Conservation (phyloP, 2,888 invertebrate genomes). For the Drosophila neutralis region DNA sequence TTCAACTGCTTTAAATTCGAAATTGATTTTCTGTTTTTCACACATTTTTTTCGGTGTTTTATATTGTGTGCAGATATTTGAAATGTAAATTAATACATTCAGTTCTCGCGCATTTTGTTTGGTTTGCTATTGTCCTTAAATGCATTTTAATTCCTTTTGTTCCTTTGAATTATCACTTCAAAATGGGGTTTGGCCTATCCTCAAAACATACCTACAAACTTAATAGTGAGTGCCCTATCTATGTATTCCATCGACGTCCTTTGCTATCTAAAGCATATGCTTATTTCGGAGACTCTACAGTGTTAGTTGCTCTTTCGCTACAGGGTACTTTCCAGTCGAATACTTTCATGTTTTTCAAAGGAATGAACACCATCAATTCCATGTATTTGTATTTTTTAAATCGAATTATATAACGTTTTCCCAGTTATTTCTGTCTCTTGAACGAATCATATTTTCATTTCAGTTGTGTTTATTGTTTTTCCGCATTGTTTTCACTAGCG, state of each 20-base stretch:
- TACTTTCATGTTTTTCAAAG: no score
- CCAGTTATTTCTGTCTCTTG: background rate
- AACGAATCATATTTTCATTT: background rate
- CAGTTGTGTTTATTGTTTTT: background rate
- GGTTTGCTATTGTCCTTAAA: conserved; percentile 11
- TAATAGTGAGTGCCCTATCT: background rate
- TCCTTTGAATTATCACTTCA: background rate
- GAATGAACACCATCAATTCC: background rate
- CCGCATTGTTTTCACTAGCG: background rate
- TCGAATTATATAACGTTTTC: background rate
- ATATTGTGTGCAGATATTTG: conserved; percentile 26
- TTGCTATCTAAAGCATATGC: background rate
- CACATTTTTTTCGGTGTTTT: conserved; percentile 3
- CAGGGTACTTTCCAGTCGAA: background rate
- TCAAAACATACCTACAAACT: no score
- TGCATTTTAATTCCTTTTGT: conserved; percentile 4
- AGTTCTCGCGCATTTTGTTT: conserved; percentile 19
- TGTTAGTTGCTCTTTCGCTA: background rate
- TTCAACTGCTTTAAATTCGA: conserved; percentile 52
- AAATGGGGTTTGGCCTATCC: background rate
- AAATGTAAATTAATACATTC: conserved; percentile 45
- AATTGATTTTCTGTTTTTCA: conserved; percentile 50
- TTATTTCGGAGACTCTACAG: background rate
- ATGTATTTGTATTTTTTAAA: background rate
- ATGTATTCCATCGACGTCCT: background rate